Conservation (phyloP, 2,888 invertebrate genomes). For the Dasysyrphus albostriatus region DNA sequence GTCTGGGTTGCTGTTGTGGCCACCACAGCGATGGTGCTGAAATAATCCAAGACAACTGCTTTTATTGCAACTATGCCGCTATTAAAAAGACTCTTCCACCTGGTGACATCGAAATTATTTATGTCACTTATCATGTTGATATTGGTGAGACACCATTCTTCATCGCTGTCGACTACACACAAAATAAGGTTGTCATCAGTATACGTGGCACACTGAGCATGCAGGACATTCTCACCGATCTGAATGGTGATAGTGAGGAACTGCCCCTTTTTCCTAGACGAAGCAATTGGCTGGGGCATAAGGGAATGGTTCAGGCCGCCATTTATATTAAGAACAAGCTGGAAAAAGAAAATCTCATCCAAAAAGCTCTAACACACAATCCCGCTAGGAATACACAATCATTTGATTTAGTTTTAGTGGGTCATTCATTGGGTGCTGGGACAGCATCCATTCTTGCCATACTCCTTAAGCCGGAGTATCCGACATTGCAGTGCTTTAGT, state of each 20-base stretch:
- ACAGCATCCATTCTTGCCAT: conserved; percentile 93
- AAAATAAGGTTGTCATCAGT: conserved; percentile 91
- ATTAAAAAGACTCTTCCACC: conserved; percentile 88
- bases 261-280: conserved; percentile 90
- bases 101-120: conserved; percentile 90
- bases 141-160: conserved; percentile 94
- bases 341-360: conserved; percentile 89
- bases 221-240: conserved; percentile 94
- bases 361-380: conserved; percentile 87
- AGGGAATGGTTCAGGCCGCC: conserved; percentile 95
- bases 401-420: conserved; percentile 90
- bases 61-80: conserved; percentile 92
- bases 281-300: conserved; percentile 95
- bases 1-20: conserved; percentile 85
- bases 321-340: conserved; percentile 92
- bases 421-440: conserved; percentile 94
- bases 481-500: conserved; percentile 91
- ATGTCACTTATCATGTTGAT: conserved; percentile 94
- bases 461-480: conserved; percentile 89
- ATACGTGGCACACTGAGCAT: conserved; percentile 94
- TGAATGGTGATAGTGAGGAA: conserved; percentile 94
- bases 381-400: conserved; percentile 86
- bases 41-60: conserved; percentile 93
- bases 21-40: conserved; percentile 85
- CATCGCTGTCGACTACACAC: conserved; percentile 92